phyloP scores from a whole-genome alignment of 1,140 invertebrate species.

The Calliphora vicina region DNA sequence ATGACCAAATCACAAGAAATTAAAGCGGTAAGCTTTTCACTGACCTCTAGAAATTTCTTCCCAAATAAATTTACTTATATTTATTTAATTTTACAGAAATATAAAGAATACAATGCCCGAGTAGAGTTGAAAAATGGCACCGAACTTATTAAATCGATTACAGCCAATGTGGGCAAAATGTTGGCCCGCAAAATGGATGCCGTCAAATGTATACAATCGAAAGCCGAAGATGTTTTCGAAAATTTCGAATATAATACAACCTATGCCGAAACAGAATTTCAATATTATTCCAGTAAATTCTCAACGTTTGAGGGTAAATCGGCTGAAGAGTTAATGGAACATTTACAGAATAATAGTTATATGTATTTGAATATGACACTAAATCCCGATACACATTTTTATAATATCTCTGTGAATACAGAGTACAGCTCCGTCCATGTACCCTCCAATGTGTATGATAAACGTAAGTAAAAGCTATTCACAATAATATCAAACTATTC shows the following conservation, averaged over 20 bases:
- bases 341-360: slow-evolving; percentile 26
- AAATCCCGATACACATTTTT: slow-evolving; percentile 81
- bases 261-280: slow-evolving; percentile 60
- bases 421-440: slow-evolving; percentile 89
- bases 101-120: slow-evolving; percentile 76
- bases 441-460: slow-evolving; percentile 91
- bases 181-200: slow-evolving; percentile 84
- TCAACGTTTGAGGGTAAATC: slow-evolving; percentile 63
- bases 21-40: slow-evolving; percentile 63
- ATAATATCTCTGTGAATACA: slow-evolving; percentile 84
- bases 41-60: not conserved
- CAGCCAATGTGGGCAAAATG: slow-evolving; percentile 78
- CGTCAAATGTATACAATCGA: slow-evolving; percentile 76
- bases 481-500: not conserved
- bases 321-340: slow-evolving; percentile 43
- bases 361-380: slow-evolving; percentile 68
- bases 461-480: slow-evolving; percentile 66
- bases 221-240: slow-evolving; percentile 72
- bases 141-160: slow-evolving; percentile 76
- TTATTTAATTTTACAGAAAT: slow-evolving; percentile 68
- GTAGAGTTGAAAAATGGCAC: slow-evolving; percentile 79
- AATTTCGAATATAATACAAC: slow-evolving; percentile 67
- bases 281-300: slow-evolving; percentile 78
- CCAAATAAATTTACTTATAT: not conserved
- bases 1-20: slow-evolving; percentile 70